Percentiles rank a stretch among this genome's conserved stretches.
These are phyloP conservation scores for Eurystomus glaucurus DNA, from an alignment of 2,797 vertebrate species.

Conservation along the genomic window DNA sequence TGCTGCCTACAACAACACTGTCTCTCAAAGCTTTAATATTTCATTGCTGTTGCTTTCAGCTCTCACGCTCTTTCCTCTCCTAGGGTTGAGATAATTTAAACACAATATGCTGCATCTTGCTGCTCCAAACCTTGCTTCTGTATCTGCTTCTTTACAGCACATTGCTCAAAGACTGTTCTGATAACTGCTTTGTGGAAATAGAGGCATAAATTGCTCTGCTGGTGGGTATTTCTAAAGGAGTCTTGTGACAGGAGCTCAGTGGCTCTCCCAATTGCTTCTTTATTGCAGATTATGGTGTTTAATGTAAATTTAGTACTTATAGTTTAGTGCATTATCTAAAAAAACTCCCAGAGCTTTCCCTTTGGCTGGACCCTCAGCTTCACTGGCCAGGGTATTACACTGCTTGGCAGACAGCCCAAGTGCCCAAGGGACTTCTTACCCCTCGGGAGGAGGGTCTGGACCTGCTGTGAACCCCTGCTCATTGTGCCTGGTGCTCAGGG, in stretches of 20 bases:
- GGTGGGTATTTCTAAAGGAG: neutral
- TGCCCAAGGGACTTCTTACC: neutral
- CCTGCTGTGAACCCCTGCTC: neutral
- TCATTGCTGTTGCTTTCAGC: neutral
- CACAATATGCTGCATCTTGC: accelerated
- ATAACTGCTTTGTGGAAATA: neutral
- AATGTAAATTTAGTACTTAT: neutral
- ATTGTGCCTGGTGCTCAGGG: neutral
- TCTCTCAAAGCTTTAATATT: conserved; percentile 28
- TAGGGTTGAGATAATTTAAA: neutral
- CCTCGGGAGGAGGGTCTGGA: neutral
- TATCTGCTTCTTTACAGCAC: neutral
- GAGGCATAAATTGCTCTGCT: neutral
- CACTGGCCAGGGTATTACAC: accelerated
- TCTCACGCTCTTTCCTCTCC: neutral
- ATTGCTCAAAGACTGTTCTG: neutral
- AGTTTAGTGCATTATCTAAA: neutral
- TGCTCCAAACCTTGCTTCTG: neutral
- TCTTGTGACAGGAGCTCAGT: neutral
- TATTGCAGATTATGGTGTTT: neutral
- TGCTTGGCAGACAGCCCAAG: neutral
- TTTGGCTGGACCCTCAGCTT: neutral
- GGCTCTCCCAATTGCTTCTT: neutral
- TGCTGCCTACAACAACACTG: neutral
- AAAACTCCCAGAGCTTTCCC: neutral